phyloP scores from a whole-genome alignment of 2,113 vertebrate genomes.

The Regulus satrapa region DNA sequence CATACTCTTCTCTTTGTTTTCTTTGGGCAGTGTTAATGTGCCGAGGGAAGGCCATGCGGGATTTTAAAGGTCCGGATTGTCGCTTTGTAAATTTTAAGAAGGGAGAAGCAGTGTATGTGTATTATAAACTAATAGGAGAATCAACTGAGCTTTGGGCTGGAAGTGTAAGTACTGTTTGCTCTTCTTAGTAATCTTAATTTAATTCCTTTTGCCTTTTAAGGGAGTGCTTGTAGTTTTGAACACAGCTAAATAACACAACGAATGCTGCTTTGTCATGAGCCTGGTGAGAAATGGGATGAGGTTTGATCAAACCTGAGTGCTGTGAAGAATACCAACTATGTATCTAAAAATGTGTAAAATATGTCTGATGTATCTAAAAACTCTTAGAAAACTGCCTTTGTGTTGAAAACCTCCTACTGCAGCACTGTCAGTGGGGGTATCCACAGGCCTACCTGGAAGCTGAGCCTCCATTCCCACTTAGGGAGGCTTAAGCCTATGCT shows the following conservation, averaged over 20 bases:
- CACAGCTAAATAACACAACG: neutral
- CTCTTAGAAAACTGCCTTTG: neutral
- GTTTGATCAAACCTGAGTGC: neutral
- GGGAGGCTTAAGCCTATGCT: neutral
- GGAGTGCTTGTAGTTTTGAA: neutral
- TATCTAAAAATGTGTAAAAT: neutral
- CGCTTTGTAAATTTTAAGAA: slow-evolving; percentile 91
- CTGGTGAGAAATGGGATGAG: neutral
- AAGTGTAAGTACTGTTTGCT: slow-evolving; percentile 82
- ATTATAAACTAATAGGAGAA: slow-evolving; percentile 89
- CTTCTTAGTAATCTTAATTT: neutral
- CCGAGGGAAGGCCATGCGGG: slow-evolving; percentile 83
- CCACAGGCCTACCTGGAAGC: neutral
- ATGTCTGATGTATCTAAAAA: neutral
- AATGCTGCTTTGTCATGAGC: neutral
- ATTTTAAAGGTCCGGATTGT: slow-evolving; percentile 91
- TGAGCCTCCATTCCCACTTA: neutral
- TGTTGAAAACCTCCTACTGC: neutral
- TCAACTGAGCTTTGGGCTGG: slow-evolving; percentile 89
- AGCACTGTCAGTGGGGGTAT: neutral
- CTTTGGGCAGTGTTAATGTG: slow-evolving; percentile 84
- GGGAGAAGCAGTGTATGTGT: slow-evolving; percentile 88
- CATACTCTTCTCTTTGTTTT: neutral
- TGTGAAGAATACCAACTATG: neutral
- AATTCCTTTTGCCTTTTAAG: neutral